Evolutionary conservation across 2,113 vertebrate species (phyloP).

Genomic region (Cyphotilapia sp.): DNA sequence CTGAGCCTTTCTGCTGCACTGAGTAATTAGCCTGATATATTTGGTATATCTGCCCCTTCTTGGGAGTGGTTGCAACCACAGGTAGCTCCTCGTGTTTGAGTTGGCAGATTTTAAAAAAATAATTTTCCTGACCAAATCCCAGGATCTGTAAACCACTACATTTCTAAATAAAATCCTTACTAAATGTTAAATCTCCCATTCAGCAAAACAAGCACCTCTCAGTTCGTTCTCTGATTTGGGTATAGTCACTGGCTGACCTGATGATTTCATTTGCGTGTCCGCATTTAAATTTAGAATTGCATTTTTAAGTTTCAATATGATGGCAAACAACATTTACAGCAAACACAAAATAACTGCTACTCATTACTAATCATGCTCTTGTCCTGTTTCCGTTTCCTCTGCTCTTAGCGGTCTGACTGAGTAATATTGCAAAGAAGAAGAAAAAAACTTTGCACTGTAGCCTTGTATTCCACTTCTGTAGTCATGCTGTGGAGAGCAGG

Average conservation of each 20-base stretch:
- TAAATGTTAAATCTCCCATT: not conserved
- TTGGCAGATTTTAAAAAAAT: accelerated
- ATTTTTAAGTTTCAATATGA: not conserved
- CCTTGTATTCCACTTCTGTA: not conserved
- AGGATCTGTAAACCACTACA: not conserved
- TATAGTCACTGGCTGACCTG: not conserved
- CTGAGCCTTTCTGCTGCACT: not conserved
- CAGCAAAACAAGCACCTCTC: not conserved
- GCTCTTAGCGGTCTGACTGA: not conserved
- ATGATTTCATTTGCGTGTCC: not conserved
- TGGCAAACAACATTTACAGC: not conserved
- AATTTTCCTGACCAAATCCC: not conserved
- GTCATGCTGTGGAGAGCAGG: not conserved
- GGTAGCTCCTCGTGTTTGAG: not conserved
- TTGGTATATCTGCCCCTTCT: not conserved
- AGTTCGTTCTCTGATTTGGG: not conserved
- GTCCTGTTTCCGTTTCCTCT: not conserved
- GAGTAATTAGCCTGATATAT: not conserved
- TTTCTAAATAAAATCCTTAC: not conserved
- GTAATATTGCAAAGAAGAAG: not conserved
- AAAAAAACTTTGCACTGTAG: not conserved
- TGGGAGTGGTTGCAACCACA: not conserved
- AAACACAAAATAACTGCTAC: not conserved
- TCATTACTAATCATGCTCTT: not conserved
- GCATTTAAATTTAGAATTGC: not conserved